phyloP scores from a whole-genome alignment of 2,888 invertebrate species.

The Eupithecia subfuscata region DNA sequence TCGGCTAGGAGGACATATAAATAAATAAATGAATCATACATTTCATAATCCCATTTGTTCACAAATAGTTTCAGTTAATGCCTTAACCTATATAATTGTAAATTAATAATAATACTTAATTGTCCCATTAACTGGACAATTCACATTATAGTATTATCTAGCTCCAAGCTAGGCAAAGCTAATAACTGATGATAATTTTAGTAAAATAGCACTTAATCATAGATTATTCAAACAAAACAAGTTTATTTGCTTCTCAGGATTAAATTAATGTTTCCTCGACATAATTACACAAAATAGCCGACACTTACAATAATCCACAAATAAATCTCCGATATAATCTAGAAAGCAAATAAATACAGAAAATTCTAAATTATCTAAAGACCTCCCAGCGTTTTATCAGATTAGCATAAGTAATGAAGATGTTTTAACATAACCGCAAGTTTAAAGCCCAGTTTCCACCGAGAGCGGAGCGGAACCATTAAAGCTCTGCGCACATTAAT shows the following conservation, averaged over 20 bases:
- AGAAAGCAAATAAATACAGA: conserved; percentile 42
- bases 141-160: neutral
- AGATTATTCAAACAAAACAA: neutral
- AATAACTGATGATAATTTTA: neutral
- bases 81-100: no score
- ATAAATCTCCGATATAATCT: conserved; percentile 43
- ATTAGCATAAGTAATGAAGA: conserved; percentile 60
- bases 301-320: conserved; percentile 40
- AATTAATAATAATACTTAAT: no score
- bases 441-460: conserved; percentile 21
- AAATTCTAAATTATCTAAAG: conserved; percentile 50
- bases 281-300: conserved; percentile 43
- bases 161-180: neutral
- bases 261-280: conserved; percentile 22
- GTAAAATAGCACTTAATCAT: neutral
- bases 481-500: no score
- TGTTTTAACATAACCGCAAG: conserved; percentile 57
- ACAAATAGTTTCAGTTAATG: no score
- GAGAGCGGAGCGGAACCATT: no score
- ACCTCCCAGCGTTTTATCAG: conserved; percentile 52
- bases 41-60: no score
- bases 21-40: no score
- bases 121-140: neutral
- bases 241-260: conserved; percentile 6
- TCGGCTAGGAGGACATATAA: neutral